phyloP scores from a whole-genome alignment of 2,797 vertebrate genomes.

The Adelosebastes latens region DNA sequence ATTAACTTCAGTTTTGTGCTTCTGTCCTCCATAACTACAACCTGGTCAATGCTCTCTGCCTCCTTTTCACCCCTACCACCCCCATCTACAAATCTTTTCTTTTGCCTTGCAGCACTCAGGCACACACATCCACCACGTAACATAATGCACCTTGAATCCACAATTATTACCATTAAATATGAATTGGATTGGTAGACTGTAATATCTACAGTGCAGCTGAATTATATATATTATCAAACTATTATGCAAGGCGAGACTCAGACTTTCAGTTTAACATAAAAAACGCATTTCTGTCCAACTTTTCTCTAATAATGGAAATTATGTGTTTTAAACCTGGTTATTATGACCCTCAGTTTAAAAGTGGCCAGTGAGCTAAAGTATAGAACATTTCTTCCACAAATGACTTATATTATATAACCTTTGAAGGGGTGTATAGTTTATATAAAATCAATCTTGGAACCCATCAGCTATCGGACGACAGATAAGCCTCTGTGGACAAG shows the following conservation, averaged over 20 bases:
- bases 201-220: background rate
- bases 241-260: background rate
- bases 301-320: background rate
- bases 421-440: background rate
- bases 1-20: background rate
- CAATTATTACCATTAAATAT: background rate
- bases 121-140: background rate
- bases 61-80: background rate
- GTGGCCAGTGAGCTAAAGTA: background rate
- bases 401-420: background rate
- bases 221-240: background rate
- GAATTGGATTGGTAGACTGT: background rate
- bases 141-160: background rate
- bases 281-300: background rate
- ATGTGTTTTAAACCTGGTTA: no score
- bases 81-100: background rate
- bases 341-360: background rate
- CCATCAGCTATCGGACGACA: background rate
- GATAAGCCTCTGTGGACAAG: background rate
- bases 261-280: background rate
- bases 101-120: background rate
- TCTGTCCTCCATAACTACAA: background rate
- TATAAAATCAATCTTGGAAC: background rate
- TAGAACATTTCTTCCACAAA: background rate
- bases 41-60: background rate